Conservation (phyloP, 2,888 invertebrate genomes). For the Micoletzkya japonica region DNA sequence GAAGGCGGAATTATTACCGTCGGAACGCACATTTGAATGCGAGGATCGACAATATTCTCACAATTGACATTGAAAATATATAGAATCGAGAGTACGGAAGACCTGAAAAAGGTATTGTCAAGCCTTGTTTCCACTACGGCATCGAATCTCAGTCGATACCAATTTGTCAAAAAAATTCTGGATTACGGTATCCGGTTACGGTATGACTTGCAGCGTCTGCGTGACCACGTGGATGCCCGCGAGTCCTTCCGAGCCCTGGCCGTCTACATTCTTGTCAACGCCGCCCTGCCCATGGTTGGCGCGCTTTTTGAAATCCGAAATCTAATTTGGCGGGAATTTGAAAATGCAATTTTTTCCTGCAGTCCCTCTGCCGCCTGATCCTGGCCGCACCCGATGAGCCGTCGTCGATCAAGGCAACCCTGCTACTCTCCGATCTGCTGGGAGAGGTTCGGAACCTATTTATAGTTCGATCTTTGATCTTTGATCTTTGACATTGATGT, state of each 20-base stretch:
- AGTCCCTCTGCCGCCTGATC: conserved; percentile 53
- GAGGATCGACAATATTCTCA: too few species aligned
- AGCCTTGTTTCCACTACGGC: too few species aligned
- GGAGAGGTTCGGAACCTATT: conserved; percentile 32
- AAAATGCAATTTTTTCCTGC: too few species aligned
- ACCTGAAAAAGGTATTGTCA: too few species aligned
- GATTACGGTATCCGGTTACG: too few species aligned
- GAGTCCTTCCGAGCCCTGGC: conserved; percentile 52
- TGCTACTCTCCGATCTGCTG: conserved; percentile 55
- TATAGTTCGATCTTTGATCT: not conserved
- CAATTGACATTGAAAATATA: too few species aligned
- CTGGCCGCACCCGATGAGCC: conserved; percentile 53
- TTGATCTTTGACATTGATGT: not conserved
- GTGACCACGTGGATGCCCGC: conserved; percentile 47
- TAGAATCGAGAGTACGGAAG: too few species aligned
- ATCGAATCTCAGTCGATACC: too few species aligned
- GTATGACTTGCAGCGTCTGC: conserved; percentile 22
- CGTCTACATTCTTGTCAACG: conserved; percentile 50
- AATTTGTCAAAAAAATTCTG: too few species aligned
- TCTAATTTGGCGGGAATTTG: too few species aligned
- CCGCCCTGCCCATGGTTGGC: conserved; percentile 49
- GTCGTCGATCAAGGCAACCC: conserved; percentile 54
- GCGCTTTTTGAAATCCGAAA: not conserved
- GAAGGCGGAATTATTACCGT: too few species aligned
- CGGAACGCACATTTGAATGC: too few species aligned